Conservation (phyloP, 2,113 vertebrate genomes). For the Esox niger region DNA sequence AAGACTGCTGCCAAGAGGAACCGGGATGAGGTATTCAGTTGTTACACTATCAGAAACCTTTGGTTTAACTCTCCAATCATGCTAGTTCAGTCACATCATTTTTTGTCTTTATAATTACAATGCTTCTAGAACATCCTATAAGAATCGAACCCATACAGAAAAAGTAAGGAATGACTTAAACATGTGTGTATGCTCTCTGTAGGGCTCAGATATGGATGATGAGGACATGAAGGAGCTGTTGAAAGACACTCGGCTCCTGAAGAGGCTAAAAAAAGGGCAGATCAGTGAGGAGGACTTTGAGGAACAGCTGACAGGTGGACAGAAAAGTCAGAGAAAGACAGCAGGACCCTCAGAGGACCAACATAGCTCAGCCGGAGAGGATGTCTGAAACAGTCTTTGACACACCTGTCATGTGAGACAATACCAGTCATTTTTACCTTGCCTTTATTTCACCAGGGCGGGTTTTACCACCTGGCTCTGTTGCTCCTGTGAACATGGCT, state of each 20-base stretch:
- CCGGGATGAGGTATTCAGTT: conserved; percentile 73
- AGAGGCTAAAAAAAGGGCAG: conserved; percentile 86
- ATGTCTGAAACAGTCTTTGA: neutral
- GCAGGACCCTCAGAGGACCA: neutral
- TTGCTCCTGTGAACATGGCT: too few relatives aligned
- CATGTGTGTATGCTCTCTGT: neutral
- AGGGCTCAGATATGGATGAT: conserved; percentile 85
- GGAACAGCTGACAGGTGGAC: conserved; percentile 68
- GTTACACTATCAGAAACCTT: too few relatives aligned
- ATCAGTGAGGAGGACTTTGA: conserved; percentile 92
- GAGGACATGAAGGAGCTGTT: conserved; percentile 87
- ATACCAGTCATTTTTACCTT: too few relatives aligned
- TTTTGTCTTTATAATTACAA: too few relatives aligned
- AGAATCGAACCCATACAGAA: neutral
- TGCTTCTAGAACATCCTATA: neutral
- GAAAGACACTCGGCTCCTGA: conserved; percentile 88
- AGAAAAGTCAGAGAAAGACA: conserved; percentile 9
- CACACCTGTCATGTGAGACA: too few relatives aligned
- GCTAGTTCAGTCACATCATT: too few relatives aligned
- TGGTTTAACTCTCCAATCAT: too few relatives aligned
- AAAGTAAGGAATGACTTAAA: neutral
- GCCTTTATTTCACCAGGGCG: too few relatives aligned
- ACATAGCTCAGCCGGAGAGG: neutral
- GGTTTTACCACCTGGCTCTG: too few relatives aligned
- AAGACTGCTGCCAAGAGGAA: conserved; percentile 83